These are phyloP conservation scores for Garrulus glandarius DNA, from an alignment of 2,797 vertebrate species.

Conservation along the genomic window DNA sequence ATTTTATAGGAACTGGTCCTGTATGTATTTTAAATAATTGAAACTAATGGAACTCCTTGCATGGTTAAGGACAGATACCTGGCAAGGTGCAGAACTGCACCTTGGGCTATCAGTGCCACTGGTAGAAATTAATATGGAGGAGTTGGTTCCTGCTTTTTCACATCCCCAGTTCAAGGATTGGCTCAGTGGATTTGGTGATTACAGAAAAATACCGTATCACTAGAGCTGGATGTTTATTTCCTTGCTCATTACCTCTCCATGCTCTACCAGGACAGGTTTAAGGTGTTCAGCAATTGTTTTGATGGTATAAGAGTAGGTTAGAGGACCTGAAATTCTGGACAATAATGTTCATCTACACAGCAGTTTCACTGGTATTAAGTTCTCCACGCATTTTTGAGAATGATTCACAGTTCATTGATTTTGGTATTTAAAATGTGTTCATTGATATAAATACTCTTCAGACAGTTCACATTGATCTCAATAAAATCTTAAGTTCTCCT, in stretches of 20 bases:
- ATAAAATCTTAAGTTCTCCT: neutral
- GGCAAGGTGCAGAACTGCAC: neutral
- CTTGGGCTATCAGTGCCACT: neutral
- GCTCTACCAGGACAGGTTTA: neutral
- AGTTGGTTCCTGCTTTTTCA: neutral
- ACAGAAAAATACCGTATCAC: neutral
- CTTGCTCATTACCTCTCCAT: neutral
- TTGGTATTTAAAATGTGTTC: neutral
- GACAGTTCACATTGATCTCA: neutral
- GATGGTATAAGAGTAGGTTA: neutral
- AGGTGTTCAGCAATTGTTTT: neutral
- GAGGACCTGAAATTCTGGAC: neutral
- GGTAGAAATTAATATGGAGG: neutral
- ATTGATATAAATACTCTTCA: neutral
- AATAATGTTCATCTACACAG: neutral
- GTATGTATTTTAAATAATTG: neutral
- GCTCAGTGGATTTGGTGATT: neutral
- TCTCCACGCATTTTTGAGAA: neutral
- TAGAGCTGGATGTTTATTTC: neutral
- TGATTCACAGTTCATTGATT: neutral
- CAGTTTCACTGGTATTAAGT: neutral
- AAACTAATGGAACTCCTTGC: neutral
- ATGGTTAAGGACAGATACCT: neutral
- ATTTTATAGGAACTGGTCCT: neutral
- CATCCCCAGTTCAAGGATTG: neutral